Evolutionary conservation across 2,113 vertebrate species (phyloP).

Genomic region (Casuarius casuarius): DNA sequence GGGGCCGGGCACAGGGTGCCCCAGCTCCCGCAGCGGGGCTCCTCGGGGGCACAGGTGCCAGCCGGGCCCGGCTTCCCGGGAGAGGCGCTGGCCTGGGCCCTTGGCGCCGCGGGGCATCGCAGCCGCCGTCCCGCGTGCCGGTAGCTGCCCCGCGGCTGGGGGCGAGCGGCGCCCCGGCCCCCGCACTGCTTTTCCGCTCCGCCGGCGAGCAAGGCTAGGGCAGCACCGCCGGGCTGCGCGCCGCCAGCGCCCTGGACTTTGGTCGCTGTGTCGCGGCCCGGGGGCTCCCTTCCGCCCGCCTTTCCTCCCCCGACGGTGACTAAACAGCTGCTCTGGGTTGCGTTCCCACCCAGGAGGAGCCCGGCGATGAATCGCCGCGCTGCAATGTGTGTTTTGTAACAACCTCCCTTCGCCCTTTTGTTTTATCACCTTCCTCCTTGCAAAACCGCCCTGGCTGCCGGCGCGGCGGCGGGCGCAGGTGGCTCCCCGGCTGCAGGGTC

Average conservation of each 20-base stretch:
- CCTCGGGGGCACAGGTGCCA: neutral
- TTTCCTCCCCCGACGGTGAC: neutral
- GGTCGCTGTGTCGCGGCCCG: neutral
- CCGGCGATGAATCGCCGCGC: neutral
- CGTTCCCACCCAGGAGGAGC: neutral
- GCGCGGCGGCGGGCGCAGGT: neutral
- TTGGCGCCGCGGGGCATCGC: neutral
- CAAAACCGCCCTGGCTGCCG: neutral
- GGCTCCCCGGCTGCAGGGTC: neutral
- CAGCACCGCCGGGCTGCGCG: no score
- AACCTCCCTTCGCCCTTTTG: neutral
- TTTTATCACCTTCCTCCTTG: neutral
- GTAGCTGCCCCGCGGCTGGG: neutral
- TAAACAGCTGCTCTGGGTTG: fast-evolving
- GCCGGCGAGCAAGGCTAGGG: no score
- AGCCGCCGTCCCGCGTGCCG: neutral
- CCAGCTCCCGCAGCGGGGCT: neutral
- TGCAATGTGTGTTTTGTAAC: neutral
- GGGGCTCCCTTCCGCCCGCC: neutral
- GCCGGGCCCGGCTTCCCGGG: no score
- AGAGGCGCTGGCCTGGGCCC: neutral
- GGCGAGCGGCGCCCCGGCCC: neutral
- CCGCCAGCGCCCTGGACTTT: constrained; percentile 18
- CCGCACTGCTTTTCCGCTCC: no score
- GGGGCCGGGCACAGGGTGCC: no score